These are phyloP conservation scores for Tetrapedia diversipes DNA, from an alignment of 2,888 invertebrate species.

Conservation along the genomic window DNA sequence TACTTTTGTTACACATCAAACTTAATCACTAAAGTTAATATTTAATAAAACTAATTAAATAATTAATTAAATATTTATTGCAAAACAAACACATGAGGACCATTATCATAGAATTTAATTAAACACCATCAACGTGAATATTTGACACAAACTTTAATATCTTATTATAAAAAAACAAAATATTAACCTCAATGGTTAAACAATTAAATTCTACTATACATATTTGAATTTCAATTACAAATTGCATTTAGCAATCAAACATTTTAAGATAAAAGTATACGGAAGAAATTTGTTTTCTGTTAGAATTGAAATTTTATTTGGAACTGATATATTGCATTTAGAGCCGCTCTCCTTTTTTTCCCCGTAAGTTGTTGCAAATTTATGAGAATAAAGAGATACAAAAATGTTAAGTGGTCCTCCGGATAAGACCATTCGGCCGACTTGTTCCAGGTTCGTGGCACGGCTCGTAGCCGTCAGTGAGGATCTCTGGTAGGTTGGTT, in stretches of 20 bases:
- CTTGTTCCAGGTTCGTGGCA: slow-evolving; percentile 37
- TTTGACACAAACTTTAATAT: too few species aligned
- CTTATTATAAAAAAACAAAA: too few species aligned
- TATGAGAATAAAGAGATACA: neutral
- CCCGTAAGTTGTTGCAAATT: neutral
- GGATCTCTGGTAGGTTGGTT: slow-evolving; percentile 48
- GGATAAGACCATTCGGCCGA: neutral
- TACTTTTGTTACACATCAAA: neutral
- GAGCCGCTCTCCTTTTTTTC: too few species aligned
- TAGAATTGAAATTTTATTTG: too few species aligned
- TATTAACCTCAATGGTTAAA: too few species aligned
- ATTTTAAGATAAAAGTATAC: too few species aligned
- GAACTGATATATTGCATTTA: too few species aligned
- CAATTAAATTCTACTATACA: too few species aligned
- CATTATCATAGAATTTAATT: too few species aligned
- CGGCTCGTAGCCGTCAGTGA: slow-evolving; percentile 58
- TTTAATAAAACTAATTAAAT: neutral
- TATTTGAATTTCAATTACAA: too few species aligned
- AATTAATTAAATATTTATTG: neutral
- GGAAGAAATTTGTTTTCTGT: neutral
- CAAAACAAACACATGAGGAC: neutral
- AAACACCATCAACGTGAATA: too few species aligned
- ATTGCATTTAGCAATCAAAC: too few species aligned
- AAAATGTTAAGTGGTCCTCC: neutral
- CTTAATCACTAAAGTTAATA: neutral